These are phyloP conservation scores for Thalassoma bifasciatum DNA, from an alignment of 2,113 vertebrate genomes.

Conservation along the genomic window DNA sequence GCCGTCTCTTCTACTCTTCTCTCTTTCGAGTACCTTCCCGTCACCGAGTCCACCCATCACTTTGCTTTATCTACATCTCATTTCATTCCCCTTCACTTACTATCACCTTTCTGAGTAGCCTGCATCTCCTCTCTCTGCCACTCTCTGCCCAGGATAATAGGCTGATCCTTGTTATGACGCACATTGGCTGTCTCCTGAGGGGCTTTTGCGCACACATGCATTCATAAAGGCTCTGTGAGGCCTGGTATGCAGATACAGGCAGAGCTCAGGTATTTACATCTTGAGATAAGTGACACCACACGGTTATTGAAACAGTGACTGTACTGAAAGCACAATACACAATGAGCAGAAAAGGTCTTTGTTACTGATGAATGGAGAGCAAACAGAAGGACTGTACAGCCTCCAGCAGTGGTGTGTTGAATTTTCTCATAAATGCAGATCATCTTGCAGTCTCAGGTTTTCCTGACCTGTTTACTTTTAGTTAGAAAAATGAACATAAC, in stretches of 20 bases:
- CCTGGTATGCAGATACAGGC: conserved; percentile 58
- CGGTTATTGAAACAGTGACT: conserved; percentile 62
- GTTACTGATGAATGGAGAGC: conserved; percentile 42
- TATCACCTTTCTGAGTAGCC: conserved; percentile 61
- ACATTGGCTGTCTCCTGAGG: conserved; percentile 71
- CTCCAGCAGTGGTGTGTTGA: neutral
- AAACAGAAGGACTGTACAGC: conserved; percentile 29
- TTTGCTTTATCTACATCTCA: conserved; percentile 35
- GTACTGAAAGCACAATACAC: conserved; percentile 36
- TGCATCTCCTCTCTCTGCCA: conserved; percentile 43
- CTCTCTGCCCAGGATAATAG: conserved; percentile 73
- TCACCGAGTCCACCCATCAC: conserved; percentile 3
- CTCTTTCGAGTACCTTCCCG: conserved; percentile 24
- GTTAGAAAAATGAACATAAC: neutral
- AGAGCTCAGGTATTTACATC: conserved; percentile 73
- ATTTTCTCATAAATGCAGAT: neutral
- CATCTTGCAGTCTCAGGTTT: conserved; percentile 1
- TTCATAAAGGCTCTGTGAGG: conserved; percentile 68
- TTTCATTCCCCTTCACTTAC: conserved; percentile 27
- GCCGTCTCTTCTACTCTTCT: conserved; percentile 1
- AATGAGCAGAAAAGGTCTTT: conserved; percentile 50
- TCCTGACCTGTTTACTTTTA: conserved; percentile 12
- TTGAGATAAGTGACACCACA: conserved; percentile 71
- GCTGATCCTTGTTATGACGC: conserved; percentile 78
- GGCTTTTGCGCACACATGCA: conserved; percentile 71